Percentiles rank a stretch among this genome's conserved stretches.
Evolutionary conservation across 2,113 vertebrate genomes (phyloP).

Genomic region (Alectura lathami): DNA sequence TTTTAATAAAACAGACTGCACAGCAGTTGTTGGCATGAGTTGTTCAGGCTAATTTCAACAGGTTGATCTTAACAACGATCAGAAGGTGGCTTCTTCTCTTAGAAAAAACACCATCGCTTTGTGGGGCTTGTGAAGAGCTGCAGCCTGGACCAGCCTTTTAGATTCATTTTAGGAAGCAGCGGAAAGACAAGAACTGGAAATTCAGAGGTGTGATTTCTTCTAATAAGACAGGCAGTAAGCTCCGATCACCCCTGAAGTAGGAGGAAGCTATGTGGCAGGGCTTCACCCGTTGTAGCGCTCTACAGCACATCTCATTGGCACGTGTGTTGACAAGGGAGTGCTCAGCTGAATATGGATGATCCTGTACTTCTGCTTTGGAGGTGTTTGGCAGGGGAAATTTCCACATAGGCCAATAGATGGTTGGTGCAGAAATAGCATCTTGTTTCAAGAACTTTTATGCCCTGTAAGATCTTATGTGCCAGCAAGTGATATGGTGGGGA

Average conservation of each 20-base stretch:
- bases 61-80: background rate
- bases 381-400: background rate
- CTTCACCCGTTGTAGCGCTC: background rate
- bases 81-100: background rate
- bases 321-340: fast-evolving
- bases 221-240: background rate
- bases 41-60: background rate
- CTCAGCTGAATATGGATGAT: fast-evolving
- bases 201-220: background rate
- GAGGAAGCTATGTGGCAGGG: fast-evolving
- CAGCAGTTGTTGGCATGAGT: background rate
- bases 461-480: background rate
- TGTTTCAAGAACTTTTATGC: background rate
- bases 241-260: background rate
- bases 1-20: background rate
- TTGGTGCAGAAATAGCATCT: background rate
- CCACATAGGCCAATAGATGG: background rate
- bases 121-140: background rate
- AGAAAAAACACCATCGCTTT: background rate
- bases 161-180: background rate
- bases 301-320: background rate
- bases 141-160: background rate
- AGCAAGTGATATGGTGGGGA: background rate
- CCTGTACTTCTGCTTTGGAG: background rate
- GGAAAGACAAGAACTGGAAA: background rate